These are phyloP conservation scores for Scopus umbretta DNA, from an alignment of 2,113 vertebrate genomes.

Conservation along the genomic window DNA sequence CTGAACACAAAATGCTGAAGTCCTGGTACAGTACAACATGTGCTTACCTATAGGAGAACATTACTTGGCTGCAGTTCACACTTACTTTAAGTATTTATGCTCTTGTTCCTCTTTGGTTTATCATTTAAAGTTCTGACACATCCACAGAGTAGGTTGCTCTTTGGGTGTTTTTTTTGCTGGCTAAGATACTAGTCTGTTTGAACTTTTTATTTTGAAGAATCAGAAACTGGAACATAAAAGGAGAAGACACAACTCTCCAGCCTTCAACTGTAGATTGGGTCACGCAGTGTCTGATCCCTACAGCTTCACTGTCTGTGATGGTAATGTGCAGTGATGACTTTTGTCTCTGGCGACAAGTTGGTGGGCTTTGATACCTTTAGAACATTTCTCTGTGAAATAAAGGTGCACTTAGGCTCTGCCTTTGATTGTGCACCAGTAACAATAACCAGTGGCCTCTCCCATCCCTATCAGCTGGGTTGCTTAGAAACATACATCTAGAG, in stretches of 20 bases:
- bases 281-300: background rate
- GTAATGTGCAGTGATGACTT: background rate
- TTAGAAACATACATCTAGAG: background rate
- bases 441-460: background rate
- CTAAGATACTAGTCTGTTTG: background rate
- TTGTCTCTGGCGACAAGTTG: background rate
- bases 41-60: background rate
- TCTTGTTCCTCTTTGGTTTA: background rate
- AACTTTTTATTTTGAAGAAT: slow-evolving; percentile 15
- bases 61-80: background rate
- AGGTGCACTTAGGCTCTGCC: background rate
- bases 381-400: background rate
- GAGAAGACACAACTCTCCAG: background rate
- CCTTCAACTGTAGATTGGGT: background rate
- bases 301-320: background rate
- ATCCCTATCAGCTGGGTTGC: background rate
- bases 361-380: background rate
- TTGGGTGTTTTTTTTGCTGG: background rate
- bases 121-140: background rate
- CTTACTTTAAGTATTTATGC: slow-evolving; percentile 3
- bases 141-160: background rate
- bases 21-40: background rate
- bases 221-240: slow-evolving; percentile 8
- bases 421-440: background rate
- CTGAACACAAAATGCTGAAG: background rate